A percentile compares a stretch with the other conserved stretches of the same genome.
phyloP scores from a whole-genome alignment of 2,113 vertebrate genomes.

The Eleginops maclovinus region DNA sequence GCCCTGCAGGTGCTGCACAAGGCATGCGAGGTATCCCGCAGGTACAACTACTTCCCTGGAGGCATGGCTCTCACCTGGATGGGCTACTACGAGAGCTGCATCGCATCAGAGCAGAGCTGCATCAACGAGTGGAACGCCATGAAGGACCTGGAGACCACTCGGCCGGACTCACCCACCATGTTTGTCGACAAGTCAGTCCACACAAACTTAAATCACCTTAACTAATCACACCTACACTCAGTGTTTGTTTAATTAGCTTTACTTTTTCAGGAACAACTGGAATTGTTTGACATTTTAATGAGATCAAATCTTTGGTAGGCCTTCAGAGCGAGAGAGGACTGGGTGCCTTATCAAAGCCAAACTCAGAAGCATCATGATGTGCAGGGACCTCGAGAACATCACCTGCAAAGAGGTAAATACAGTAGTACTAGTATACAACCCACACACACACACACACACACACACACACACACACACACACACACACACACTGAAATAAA shows the following conservation, averaged over 20 bases:
- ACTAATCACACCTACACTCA: neutral
- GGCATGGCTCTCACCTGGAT: conserved; percentile 95
- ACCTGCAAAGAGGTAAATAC: conserved; percentile 94
- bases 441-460: no score
- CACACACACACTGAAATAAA: neutral
- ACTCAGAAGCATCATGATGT: conserved; percentile 97
- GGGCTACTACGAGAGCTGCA: conserved; percentile 96
- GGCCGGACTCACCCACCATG: conserved; percentile 92
- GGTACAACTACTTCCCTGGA: conserved; percentile 95
- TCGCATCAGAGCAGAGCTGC: conserved; percentile 96
- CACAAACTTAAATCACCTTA: neutral
- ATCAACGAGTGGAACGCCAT: conserved; percentile 99
- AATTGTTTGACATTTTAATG: conserved; percentile 6
- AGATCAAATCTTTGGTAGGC: conserved; percentile 79
- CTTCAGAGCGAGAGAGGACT: conserved; percentile 92
- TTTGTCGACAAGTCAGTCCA: conserved; percentile 93
- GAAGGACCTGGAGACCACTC: conserved; percentile 94
- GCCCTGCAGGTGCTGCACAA: conserved; percentile 98
- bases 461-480: no score
- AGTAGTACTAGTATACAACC: neutral
- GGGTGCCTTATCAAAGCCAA: conserved; percentile 95
- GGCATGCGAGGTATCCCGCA: conserved; percentile 92
- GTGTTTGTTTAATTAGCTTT: neutral
- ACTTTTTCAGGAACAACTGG: neutral
- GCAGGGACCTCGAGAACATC: conserved; percentile 96